These are phyloP conservation scores for Therioaphis trifolii DNA, from an alignment of 2,888 invertebrate genomes.

Conservation along the genomic window DNA sequence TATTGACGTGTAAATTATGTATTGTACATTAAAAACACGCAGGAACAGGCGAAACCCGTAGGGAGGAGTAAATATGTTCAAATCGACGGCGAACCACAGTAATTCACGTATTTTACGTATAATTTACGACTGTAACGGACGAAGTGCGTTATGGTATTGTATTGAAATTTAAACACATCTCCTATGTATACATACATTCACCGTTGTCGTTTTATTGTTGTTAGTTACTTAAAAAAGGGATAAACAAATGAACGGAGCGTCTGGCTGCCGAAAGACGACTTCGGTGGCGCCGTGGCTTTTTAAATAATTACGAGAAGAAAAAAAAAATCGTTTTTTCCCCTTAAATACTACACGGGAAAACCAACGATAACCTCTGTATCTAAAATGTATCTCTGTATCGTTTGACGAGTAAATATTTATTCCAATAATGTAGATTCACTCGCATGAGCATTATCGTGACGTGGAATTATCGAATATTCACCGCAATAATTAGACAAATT, in stretches of 20 bases:
- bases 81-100: too few species aligned
- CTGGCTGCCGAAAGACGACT: slow-evolving; percentile 14
- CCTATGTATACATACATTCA: neutral
- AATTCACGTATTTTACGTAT: too few species aligned
- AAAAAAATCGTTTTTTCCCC: neutral
- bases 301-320: slow-evolving; percentile 39
- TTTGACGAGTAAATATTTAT: neutral
- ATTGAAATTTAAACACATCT: too few species aligned
- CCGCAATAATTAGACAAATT: too few species aligned
- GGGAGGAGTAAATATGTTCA: too few species aligned
- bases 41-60: too few species aligned
- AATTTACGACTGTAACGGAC: too few species aligned
- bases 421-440: too few species aligned
- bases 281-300: slow-evolving; percentile 53
- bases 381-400: too few species aligned
- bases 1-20: too few species aligned
- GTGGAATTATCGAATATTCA: neutral
- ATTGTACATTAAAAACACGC: too few species aligned
- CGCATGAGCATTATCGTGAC: neutral
- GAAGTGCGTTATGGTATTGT: too few species aligned
- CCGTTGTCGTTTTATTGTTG: neutral
- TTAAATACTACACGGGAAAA: neutral
- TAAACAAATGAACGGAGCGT: neutral
- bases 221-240: neutral
- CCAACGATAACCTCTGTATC: neutral